Evolutionary conservation across 2,888 invertebrate genomes (phyloP).

Genomic region (Copidosoma aretas): DNA sequence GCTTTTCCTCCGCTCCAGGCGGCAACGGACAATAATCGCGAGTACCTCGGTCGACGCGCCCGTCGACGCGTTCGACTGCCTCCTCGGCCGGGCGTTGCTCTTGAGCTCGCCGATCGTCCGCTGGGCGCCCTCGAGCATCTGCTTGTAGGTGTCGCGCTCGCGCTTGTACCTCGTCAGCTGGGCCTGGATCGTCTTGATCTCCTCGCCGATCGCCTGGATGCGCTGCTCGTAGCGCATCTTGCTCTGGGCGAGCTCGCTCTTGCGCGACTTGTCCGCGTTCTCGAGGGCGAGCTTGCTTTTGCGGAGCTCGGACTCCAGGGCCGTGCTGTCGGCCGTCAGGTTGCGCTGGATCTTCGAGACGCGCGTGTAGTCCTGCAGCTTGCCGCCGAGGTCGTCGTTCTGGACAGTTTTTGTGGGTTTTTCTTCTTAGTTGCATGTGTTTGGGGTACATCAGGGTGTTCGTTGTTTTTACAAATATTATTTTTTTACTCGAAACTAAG

Average conservation of each 20-base stretch:
- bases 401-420: constrained; percentile 49
- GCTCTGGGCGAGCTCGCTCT: constrained; percentile 79
- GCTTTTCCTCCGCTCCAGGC: no score
- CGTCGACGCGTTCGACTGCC: constrained; percentile 66
- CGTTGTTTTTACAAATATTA: no score
- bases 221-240: constrained; percentile 86
- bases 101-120: constrained; percentile 82
- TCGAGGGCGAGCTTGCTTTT: constrained; percentile 71
- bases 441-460: no score
- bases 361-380: constrained; percentile 84
- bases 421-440: neutral
- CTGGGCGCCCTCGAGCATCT: constrained; percentile 88
- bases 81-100: constrained; percentile 55
- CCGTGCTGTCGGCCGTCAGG: constrained; percentile 77
- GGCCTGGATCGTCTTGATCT: constrained; percentile 81
- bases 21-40: no score
- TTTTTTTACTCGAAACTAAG: no score
- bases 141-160: constrained; percentile 87
- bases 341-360: constrained; percentile 83
- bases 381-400: constrained; percentile 81
- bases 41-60: constrained; percentile 74
- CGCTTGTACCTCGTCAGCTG: constrained; percentile 80
- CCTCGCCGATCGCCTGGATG: constrained; percentile 80
- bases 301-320: constrained; percentile 78
- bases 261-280: constrained; percentile 75